These are phyloP conservation scores for Brachylomia viminalis DNA, from an alignment of 2,888 invertebrate species.

Conservation along the genomic window DNA sequence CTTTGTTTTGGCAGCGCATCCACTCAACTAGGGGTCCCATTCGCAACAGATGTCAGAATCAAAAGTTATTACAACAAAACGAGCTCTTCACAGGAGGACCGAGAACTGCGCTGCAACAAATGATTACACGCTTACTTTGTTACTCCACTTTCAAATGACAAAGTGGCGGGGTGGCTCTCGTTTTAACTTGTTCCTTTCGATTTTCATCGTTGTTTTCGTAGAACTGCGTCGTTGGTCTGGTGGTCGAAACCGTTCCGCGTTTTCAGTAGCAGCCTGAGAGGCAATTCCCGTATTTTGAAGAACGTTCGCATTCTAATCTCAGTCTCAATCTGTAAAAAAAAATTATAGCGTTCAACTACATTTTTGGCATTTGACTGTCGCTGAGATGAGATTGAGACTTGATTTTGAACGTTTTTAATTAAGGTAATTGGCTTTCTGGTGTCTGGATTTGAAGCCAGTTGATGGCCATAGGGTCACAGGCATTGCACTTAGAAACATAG, in stretches of 20 bases:
- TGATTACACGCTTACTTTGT: slow-evolving; percentile 7
- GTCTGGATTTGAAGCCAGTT: neutral
- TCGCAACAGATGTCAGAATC: slow-evolving; percentile 34
- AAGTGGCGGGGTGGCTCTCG: neutral
- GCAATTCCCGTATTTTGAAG: no score
- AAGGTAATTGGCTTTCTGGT: no score
- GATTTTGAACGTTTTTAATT: no score
- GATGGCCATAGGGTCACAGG: neutral
- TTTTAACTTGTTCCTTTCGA: neutral
- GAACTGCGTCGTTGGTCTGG: neutral
- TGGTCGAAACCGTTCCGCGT: neutral
- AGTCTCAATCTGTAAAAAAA: no score
- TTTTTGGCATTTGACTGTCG: no score
- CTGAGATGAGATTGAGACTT: no score
- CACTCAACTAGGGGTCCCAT: neutral
- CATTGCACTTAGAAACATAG: neutral
- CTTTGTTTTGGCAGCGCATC: neutral
- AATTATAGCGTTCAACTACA: no score
- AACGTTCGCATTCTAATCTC: no score
- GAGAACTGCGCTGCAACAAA: slow-evolving; percentile 21
- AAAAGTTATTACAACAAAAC: slow-evolving; percentile 28
- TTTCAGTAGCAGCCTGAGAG: no score
- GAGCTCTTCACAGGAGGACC: neutral
- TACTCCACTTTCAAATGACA: slow-evolving; percentile 2
- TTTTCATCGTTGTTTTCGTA: neutral